A percentile compares a stretch with the other conserved stretches of the same genome.
phyloP scores from a whole-genome alignment of 1,140 invertebrate genomes.

The Pseudomyrmex concolor region DNA sequence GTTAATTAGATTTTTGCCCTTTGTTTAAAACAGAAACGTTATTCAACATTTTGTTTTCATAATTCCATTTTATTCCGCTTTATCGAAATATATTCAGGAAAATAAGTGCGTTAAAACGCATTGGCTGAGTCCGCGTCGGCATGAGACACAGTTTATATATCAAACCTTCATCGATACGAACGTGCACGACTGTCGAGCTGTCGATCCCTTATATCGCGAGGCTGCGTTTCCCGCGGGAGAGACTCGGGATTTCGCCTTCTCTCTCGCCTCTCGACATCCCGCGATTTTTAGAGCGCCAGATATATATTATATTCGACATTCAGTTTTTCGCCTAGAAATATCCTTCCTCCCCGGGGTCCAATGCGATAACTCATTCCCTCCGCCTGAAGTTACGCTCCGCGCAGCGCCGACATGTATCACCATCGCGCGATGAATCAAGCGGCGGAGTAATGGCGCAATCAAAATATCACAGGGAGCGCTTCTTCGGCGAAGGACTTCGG shows the following conservation, averaged over 20 bases:
- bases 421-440: conserved; percentile 47
- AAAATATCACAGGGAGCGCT: conserved; percentile 1
- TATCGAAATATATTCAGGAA: neutral
- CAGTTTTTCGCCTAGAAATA: conserved; percentile 71
- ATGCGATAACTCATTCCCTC: conserved; percentile 71
- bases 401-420: conserved; percentile 40
- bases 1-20: conserved; percentile 4
- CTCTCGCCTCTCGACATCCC: conserved; percentile 37
- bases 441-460: conserved; percentile 30
- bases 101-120: conserved; percentile 15
- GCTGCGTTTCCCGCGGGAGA: conserved; percentile 52
- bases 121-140: neutral
- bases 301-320: conserved; percentile 72
- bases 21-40: neutral
- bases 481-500: neutral
- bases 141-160: conserved; percentile 42
- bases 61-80: neutral
- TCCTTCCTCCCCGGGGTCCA: conserved; percentile 70
- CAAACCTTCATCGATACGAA: conserved; percentile 47
- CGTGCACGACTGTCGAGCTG: conserved; percentile 42
- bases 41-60: neutral
- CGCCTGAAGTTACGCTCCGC: conserved; percentile 36
- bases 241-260: conserved; percentile 58
- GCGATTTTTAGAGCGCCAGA: conserved; percentile 66
- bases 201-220: conserved; percentile 61